A percentile compares a stretch with the other conserved stretches of the same genome.
phyloP scores from a whole-genome alignment of 2,113 vertebrate genomes.

The Zingel zingel region DNA sequence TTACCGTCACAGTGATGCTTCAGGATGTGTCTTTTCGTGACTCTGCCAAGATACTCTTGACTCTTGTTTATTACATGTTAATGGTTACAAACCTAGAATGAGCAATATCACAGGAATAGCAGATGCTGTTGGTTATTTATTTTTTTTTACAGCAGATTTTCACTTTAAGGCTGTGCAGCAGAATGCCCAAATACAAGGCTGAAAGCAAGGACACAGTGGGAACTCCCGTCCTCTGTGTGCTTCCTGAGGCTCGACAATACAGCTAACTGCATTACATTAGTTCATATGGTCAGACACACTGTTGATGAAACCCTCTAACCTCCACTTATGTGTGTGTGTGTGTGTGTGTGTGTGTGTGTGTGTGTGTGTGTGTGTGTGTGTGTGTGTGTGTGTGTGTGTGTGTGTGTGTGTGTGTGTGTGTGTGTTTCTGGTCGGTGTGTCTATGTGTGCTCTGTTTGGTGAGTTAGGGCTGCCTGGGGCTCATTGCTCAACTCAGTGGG shows the following conservation, averaged over 20 bases:
- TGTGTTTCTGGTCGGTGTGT: constrained; percentile 53
- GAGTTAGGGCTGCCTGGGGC: constrained; percentile 70
- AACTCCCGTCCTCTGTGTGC: constrained; percentile 17
- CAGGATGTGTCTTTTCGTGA: neutral
- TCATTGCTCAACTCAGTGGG: constrained; percentile 75
- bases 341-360: constrained; percentile 54
- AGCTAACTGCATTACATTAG: constrained; percentile 65
- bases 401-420: constrained; percentile 49
- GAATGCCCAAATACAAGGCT: constrained; percentile 21
- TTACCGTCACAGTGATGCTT: constrained; percentile 6
- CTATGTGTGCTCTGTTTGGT: constrained; percentile 29
- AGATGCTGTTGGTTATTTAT: constrained; percentile 3
- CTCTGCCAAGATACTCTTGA: neutral
- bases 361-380: constrained; percentile 25
- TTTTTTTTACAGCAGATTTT: constrained; percentile 15
- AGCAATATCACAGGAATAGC: constrained; percentile 2
- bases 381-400: constrained; percentile 45
- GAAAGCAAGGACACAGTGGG: constrained; percentile 51
- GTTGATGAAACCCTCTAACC: constrained; percentile 66
- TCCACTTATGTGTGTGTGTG: constrained; percentile 44
- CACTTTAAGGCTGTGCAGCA: constrained; percentile 30
- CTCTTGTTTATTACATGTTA: constrained; percentile 14
- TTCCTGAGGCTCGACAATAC: constrained; percentile 37
- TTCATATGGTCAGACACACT: constrained; percentile 63
- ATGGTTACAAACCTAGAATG: constrained; percentile 9